Evolutionary conservation across 2,113 vertebrate genomes (phyloP).

Genomic region (Mellivora capensis): DNA sequence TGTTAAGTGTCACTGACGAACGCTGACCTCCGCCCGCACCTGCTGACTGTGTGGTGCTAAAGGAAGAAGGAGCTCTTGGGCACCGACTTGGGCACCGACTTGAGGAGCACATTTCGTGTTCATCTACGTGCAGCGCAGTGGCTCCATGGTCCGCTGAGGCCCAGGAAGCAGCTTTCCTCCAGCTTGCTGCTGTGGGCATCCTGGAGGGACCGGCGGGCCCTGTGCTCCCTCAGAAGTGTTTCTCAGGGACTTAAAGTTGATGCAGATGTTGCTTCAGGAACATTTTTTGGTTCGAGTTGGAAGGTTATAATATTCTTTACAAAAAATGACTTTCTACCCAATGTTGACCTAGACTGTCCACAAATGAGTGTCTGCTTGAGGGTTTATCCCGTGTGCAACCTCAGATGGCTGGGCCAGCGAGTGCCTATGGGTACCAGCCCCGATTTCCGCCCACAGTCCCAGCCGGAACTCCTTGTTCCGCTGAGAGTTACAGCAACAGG

Average conservation of each 20-base stretch:
- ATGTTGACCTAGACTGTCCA: neutral
- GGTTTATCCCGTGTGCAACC: neutral
- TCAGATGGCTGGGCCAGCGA: neutral
- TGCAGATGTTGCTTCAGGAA: neutral
- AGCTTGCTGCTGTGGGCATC: rapidly evolving
- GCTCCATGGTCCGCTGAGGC: neutral
- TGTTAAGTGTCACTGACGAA: conserved; percentile 22
- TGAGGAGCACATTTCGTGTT: neutral
- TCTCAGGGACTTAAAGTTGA: neutral
- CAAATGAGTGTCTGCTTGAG: neutral
- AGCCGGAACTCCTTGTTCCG: neutral
- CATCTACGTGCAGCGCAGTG: neutral
- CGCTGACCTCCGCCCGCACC: neutral
- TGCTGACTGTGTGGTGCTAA: conserved; percentile 43
- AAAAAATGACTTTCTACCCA: neutral
- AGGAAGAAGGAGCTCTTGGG: conserved; percentile 56
- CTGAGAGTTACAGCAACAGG: neutral
- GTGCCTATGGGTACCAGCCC: neutral
- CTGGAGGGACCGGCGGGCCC: rapidly evolving
- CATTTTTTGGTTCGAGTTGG: neutral
- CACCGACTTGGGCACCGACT: conserved; percentile 31
- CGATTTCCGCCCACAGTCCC: neutral
- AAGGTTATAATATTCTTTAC: neutral
- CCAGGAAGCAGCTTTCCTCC: neutral
- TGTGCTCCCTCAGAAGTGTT: neutral